Base-by-base conservation (phyloP, 92 coral and sea anemone genomes). In the Porites rus region DNA sequence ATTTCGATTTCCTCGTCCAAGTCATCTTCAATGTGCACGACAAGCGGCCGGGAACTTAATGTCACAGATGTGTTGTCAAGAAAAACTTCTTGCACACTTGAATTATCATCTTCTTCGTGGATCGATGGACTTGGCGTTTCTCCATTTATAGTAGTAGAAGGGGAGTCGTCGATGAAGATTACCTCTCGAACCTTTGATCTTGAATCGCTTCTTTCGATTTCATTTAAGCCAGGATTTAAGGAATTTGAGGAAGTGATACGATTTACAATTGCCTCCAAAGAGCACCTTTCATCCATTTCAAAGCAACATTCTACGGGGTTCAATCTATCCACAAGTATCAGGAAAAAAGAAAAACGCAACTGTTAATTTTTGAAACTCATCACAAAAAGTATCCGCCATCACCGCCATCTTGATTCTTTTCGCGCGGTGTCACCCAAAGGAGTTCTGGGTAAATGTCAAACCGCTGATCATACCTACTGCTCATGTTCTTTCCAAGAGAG, bases 121-220 rank as follows among this genome's bases (percentile, higher is more conserved):
- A 83, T 72, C 7, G 87, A 83, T 10, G 87, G 51, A n/a, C 87
- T 69, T 14, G 76, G 56, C 13, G 79, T 72, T 6, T 73, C 72
- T 16, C 68, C 87, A 83, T 73, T 72, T 10, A 82, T 24, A 18
- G 77, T 31, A 63, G 53, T 70, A 1, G 86, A 28, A 13, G 87
- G 87, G 4, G 87, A 83, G 25, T 83, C 87, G 6, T 83, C 87
- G 14, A 83, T 83, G 69, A 51, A 83, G 14, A 83, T 83, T 2
- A 83, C 87, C 38, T 72, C 87, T 58, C 71, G 72, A 10, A 83
- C 46, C 10, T 61, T 72, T 38, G 46, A 38, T 38, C 46, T 3
- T 2, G 60, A 60, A 13, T 83, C 87, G 13, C 20, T 62, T 51
- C 71, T 20, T 17, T 83, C 87, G 0, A 72, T 56, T 12, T 83